Conservation (phyloP, 2,113 vertebrate genomes). For the Meriones unguiculatus region DNA sequence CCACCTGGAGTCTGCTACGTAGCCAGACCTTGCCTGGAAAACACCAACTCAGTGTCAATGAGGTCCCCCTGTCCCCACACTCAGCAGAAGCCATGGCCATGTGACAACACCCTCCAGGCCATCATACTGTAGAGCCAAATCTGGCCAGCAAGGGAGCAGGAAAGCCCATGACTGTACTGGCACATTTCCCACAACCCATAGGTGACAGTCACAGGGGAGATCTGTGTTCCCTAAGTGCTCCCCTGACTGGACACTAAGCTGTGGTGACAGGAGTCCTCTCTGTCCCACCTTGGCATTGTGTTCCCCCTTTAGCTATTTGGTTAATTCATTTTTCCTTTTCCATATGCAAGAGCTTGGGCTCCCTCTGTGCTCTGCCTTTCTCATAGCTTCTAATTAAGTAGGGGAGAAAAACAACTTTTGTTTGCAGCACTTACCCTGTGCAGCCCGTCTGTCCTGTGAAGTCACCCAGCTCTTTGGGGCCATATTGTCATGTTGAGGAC, state of each 20-base stretch:
- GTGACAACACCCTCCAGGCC: accelerated
- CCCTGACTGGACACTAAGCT: background rate
- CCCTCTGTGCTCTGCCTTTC: background rate
- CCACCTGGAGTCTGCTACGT: accelerated
- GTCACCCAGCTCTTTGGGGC: background rate
- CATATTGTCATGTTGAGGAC: background rate
- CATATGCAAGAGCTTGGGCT: background rate
- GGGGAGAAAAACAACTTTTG: background rate
- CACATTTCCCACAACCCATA: background rate
- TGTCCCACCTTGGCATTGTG: background rate
- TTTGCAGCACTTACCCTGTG: background rate
- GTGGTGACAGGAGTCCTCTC: accelerated
- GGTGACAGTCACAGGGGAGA: background rate
- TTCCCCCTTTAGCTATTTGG: background rate
- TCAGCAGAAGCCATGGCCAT: background rate
- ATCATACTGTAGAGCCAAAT: background rate
- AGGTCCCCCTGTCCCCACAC: background rate
- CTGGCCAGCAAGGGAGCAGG: background rate
- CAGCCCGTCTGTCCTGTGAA: background rate
- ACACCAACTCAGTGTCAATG: background rate
- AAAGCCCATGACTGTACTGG: background rate
- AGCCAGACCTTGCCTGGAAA: accelerated
- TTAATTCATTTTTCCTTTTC: background rate
- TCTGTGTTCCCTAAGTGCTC: background rate
- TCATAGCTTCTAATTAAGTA: background rate